Evolutionary conservation across 2,888 invertebrate genomes (phyloP).

Genomic region (Synanthedon formicaeformis): DNA sequence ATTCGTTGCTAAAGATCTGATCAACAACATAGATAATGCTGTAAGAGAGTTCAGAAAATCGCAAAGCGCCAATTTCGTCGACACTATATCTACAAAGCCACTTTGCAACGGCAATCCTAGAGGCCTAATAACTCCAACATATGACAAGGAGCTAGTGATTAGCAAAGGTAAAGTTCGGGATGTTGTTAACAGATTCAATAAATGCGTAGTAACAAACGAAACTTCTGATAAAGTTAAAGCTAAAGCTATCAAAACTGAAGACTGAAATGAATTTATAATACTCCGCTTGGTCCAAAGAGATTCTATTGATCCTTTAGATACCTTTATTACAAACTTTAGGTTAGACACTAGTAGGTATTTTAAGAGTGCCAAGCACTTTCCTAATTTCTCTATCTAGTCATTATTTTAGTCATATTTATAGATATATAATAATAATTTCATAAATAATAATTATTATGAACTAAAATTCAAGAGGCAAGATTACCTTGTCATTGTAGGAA

Average conservation of each 20-base stretch:
- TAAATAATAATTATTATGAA: too few species aligned
- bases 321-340: background rate
- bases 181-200: constrained; percentile 60
- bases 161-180: constrained; percentile 63
- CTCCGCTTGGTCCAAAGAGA: constrained; percentile 25
- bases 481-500: too few species aligned
- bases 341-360: background rate
- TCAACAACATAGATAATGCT: constrained; percentile 56
- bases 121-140: constrained; percentile 49
- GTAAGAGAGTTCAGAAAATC: constrained; percentile 55
- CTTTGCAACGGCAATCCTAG: constrained; percentile 40
- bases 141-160: constrained; percentile 56
- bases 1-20: constrained; percentile 57
- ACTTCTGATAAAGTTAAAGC: constrained; percentile 12
- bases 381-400: constrained; percentile 16
- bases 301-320: constrained; percentile 11
- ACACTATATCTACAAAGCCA: constrained; percentile 14
- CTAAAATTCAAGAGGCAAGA: too few species aligned
- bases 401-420: constrained; percentile 5
- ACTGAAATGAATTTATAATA: constrained; percentile 10
- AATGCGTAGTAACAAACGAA: constrained; percentile 22
- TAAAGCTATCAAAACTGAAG: constrained; percentile 34
- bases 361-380: constrained; percentile 32
- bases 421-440: too few species aligned
- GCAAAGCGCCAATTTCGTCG: constrained; percentile 42